phyloP scores from a whole-genome alignment of 2,888 invertebrate species.

The Psylliodes chrysocephalus region DNA sequence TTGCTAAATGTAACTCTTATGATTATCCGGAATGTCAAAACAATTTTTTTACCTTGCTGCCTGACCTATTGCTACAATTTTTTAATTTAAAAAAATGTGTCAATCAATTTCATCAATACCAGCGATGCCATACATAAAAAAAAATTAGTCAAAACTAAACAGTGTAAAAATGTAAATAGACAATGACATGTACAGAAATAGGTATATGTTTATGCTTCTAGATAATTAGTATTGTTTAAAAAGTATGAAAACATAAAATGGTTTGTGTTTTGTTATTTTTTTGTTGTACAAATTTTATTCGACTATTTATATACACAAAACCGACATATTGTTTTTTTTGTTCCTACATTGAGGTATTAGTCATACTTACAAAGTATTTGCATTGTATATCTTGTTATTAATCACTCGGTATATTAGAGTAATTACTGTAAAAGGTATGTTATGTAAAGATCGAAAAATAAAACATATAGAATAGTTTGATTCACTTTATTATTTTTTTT shows the following conservation, averaged over 20 bases:
- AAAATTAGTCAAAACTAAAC: neutral
- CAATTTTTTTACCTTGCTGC: too few relatives aligned
- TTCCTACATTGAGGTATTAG: conserved; percentile 49
- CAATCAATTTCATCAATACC: neutral
- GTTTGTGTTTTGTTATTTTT: conserved; percentile 39
- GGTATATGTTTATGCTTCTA: conserved; percentile 36
- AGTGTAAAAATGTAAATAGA: conserved; percentile 25
- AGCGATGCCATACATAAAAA: too few relatives aligned
- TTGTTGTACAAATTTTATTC: conserved; percentile 45
- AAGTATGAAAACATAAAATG: conserved; percentile 26
- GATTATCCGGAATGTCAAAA: too few relatives aligned
- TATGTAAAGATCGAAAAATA: conserved; percentile 57
- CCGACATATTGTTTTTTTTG: conserved; percentile 39
- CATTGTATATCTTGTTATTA: conserved; percentile 52
- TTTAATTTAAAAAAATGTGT: neutral
- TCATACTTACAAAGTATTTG: conserved; percentile 46
- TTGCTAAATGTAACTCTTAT: too few relatives aligned
- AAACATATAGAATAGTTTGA: conserved; percentile 59
- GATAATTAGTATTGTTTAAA: conserved; percentile 29
- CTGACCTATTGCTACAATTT: neutral
- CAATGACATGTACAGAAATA: conserved; percentile 30
- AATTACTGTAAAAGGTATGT: conserved; percentile 58
- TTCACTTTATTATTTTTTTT: conserved; percentile 43
- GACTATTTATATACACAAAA: conserved; percentile 38
- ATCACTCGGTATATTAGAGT: conserved; percentile 48